Base-by-base conservation (phyloP, 2,888 invertebrate species). In the Andrena praecox region DNA sequence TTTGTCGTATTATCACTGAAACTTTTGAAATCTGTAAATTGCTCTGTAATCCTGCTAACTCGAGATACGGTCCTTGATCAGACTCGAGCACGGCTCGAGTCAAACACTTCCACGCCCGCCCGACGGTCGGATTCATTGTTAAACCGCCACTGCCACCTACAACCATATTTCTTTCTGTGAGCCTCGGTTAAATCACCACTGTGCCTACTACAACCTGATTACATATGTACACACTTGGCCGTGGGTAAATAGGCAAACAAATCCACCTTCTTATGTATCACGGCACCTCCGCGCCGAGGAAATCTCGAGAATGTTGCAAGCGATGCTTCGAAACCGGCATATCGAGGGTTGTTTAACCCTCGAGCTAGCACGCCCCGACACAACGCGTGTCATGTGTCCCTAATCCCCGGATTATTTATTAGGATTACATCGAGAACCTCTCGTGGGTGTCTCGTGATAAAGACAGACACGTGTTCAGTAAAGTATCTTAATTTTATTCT, bases 71-170 rank as follows among this genome's bases (percentile, higher is more conserved):
- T 27, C 35, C 35, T 87, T 86, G 87, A 27, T 79, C 74, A 67
- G 48, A 56, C 64, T 82, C 77, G n/a, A 69, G 69, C 50, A 54
- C 74, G 50, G 64, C 62, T 82, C 63, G 33, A 73, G 62, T 70
- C 74, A 3, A 48, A 69, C 72, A 54, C 77, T 82, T 5, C 56
- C 8, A 29, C 27, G 35, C 54, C 42, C 50, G 70, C 42, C 56
- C 68, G 84, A 82, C 50, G 77, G 79, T 75, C 74, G 76, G 83
- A 82, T 86, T 87, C 89, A 91, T 91, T 89, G 90, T 91, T 89
- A 79, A 82, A 88, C 80, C 85, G 79, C 85, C 86, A 87, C 85
- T 87, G 84, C 91, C 91, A 91, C 91, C 90, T 90, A 91, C 92
- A 86, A 90, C 79, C 88, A 88, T 88, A 87, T 91, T 90, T 91